Evolutionary conservation across 2,797 vertebrate genomes (phyloP), one percentile per base, ranked within the genome.

Genomic region (Oreonectes daqikongensis): DNA sequence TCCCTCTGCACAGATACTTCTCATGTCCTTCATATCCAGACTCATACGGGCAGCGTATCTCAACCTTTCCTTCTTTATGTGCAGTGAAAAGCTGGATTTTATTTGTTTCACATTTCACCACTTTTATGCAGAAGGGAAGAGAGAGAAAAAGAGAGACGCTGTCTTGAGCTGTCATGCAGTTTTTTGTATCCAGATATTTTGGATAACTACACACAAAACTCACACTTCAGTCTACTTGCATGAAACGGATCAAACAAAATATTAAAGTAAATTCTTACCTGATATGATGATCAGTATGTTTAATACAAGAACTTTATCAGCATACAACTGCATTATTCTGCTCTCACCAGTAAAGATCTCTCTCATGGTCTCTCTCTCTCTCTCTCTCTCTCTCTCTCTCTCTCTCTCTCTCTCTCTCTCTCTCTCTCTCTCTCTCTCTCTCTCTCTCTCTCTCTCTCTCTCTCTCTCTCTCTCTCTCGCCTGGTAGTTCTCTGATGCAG

Each of bases 1-100:
- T 0, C 0, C 79, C 60, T 68, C 22, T 87, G 63, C 89, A 91
- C 52, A 91, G 32, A 75, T 91, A 90, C 71, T 91, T 90, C 0
- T 71, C 38, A 66, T 84, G 20, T 1, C 8, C 2, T 22, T 87
- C 53, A 55, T 87, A 88, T 30, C 53, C 46, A 0, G 0, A 0
- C 0, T 0, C 0, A 55, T 87, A 90, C 3, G 52, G 1, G 22
- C 89, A 89, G 4, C 14, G 48, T 7, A 90, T 12, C 0, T 5
- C 0, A 0, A 60, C 79, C 1, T 73, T 10, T 30, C 10, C 11
- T 4, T 85, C 68, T 55, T 79, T 22, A 65, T 85, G 82, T 61
- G 81, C 88, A 68, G 32, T 76, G 14, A 71, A 75, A 20, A 50
- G 59, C 15, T 10, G 26, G 42, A 66, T 64, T n/a, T 40, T 32